phyloP scores from a whole-genome alignment of 64 coral and sea anemone genomes.

The Montipora foliosa region DNA sequence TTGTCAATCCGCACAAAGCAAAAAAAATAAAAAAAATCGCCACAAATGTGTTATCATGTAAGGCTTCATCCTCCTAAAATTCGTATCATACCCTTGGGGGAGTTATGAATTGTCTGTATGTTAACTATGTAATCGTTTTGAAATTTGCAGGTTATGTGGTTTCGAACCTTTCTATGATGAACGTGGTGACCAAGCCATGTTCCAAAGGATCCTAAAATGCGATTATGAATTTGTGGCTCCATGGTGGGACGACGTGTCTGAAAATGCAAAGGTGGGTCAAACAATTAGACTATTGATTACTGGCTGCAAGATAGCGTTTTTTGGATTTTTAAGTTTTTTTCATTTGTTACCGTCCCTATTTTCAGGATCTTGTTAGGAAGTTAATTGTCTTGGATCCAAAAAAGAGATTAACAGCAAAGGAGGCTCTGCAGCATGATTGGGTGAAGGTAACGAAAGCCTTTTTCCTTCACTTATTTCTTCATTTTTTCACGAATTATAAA shows the following conservation, averaged over 20 bases:
- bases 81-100: too few species aligned
- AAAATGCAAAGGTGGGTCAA: slow-evolving; percentile 88
- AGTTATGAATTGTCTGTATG: too few species aligned
- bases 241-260: slow-evolving; percentile 98
- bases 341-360: neutral
- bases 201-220: slow-evolving; percentile 97
- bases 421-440: slow-evolving; percentile 88
- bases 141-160: slow-evolving; percentile 82
- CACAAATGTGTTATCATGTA: too few species aligned
- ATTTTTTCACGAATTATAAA: too few species aligned
- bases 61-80: too few species aligned
- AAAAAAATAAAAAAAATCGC: too few species aligned
- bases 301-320: neutral
- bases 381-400: slow-evolving; percentile 85
- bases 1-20: too few species aligned
- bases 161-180: slow-evolving; percentile 99
- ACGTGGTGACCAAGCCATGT: slow-evolving; percentile 97
- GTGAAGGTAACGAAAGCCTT: slow-evolving; percentile 71
- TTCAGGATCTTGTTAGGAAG: slow-evolving; percentile 87
- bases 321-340: neutral
- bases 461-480: neutral
- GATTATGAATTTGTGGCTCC: slow-evolving; percentile 95
- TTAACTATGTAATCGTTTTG: neutral
- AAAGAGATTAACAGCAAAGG: slow-evolving; percentile 83
- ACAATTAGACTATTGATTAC: neutral